phyloP scores from a whole-genome alignment of 2,888 invertebrate genomes.

The Eustalomyia histrio region DNA sequence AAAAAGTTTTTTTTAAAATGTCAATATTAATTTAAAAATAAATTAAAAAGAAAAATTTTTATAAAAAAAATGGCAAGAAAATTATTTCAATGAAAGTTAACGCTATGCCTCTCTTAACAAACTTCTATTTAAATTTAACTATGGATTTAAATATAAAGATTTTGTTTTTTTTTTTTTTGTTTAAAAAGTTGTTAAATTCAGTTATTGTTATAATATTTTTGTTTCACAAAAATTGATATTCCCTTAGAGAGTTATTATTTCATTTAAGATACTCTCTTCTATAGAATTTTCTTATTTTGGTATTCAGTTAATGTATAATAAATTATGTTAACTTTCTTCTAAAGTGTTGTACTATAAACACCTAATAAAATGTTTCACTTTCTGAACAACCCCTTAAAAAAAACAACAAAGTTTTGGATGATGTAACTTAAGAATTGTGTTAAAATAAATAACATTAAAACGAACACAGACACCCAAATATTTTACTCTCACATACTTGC shows the following conservation, averaged over 20 bases:
- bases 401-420: neutral
- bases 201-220: neutral
- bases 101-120: too few species aligned
- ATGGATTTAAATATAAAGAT: too few species aligned
- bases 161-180: neutral
- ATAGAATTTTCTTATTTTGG: neutral
- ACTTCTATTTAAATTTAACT: too few species aligned
- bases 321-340: slow-evolving; percentile 21
- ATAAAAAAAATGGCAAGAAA: too few species aligned
- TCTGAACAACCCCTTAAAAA: neutral
- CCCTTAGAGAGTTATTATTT: neutral
- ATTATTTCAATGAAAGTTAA: too few species aligned
- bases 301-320: slow-evolving; percentile 24
- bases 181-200: neutral
- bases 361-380: slow-evolving; percentile 18
- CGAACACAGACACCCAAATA: neutral
- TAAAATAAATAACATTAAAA: slow-evolving; percentile 14
- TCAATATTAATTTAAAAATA: neutral
- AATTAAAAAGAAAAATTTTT: too few species aligned
- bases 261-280: neutral
- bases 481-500: neutral
- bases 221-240: neutral
- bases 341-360: slow-evolving; percentile 35
- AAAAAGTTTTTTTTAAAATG: neutral
- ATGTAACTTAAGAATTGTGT: neutral